phyloP scores from a whole-genome alignment of 2,113 vertebrate genomes.

The Pedetes capensis region DNA sequence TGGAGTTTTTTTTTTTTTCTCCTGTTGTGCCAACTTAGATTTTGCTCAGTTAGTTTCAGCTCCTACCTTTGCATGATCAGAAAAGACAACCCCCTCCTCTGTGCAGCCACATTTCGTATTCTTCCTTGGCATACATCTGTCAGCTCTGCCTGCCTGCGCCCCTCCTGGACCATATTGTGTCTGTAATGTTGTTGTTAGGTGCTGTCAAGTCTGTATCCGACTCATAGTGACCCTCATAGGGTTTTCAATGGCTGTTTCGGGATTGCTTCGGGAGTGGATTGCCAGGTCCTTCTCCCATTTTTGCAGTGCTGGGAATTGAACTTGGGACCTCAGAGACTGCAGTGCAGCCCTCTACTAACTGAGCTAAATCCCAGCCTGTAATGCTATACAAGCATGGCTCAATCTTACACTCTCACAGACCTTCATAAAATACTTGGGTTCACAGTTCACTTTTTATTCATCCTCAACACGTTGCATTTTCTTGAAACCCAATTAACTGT shows the following conservation, averaged over 20 bases:
- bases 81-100: fast-evolving
- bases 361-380: too few relatives aligned
- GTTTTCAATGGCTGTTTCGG: too few relatives aligned
- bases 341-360: too few relatives aligned
- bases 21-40: not conserved
- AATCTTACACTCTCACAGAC: fast-evolving
- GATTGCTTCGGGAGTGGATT: too few relatives aligned
- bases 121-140: not conserved
- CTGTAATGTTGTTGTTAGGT: too few relatives aligned
- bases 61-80: fast-evolving
- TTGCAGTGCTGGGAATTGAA: too few relatives aligned
- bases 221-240: too few relatives aligned
- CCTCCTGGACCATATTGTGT: too few relatives aligned
- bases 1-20: not conserved
- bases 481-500: not conserved
- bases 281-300: too few relatives aligned
- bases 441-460: too few relatives aligned
- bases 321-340: too few relatives aligned
- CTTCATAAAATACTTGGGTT: not conserved
- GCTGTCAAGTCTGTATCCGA: too few relatives aligned
- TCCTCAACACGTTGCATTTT: not conserved
- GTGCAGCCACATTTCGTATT: fast-evolving
- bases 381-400: fast-evolving
- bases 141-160: fast-evolving
- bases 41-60: not conserved